A percentile compares a stretch with the other conserved stretches of the same genome.
Conservation (phyloP, 2,113 vertebrate genomes). For the Xenopus tropicalis region UCB_Xtro_10.0 CM004448.2:148204501-148205000, state of each 20-base stretch:
- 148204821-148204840: not conserved
- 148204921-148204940: too few species aligned
- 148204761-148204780: constrained; percentile 31
- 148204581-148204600: too few species aligned
- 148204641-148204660: not conserved
- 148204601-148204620: not conserved
- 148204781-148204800: constrained; percentile 18
- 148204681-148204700: constrained; percentile 19
- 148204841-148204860: constrained; percentile 33
- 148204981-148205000: too few species aligned
- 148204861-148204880: not conserved
- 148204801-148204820: constrained; percentile 32
- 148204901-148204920: not conserved
- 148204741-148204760: constrained; percentile 35
- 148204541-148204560: not conserved
- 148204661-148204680: not conserved
- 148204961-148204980: not conserved
- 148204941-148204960: not conserved
- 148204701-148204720: constrained; percentile 33
- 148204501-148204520: too few species aligned
- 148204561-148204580: constrained; percentile 11
- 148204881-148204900: not conserved
- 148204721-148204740: constrained; percentile 39
- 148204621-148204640: not conserved
- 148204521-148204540: too few species aligned